Percentiles rank a stretch among this genome's conserved stretches.
phyloP scores from a whole-genome alignment of 2,797 vertebrate species.

The Enteromius treurensis region DNA sequence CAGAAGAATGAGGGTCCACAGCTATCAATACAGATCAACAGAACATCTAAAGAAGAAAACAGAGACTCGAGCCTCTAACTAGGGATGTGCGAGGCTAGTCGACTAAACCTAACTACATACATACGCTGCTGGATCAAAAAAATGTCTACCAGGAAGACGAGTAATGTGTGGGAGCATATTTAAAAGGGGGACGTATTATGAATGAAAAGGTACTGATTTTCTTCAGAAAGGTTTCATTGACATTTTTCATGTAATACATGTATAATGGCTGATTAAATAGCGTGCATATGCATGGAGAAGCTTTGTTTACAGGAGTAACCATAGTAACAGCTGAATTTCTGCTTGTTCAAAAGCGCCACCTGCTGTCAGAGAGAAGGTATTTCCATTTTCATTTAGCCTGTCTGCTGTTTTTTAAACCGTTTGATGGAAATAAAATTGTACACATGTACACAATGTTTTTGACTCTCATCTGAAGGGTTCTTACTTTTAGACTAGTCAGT shows the following conservation, averaged over 20 bases:
- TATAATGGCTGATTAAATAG: not conserved
- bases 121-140: not conserved
- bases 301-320: not conserved
- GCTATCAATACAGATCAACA: not conserved
- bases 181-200: not conserved
- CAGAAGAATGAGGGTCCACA: not conserved
- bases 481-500: not conserved
- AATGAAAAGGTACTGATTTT: not conserved
- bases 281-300: not conserved
- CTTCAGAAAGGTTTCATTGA: not conserved
- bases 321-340: not conserved
- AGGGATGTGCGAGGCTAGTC: not conserved
- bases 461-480: not conserved
- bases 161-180: not conserved
- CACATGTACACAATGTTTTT: not conserved
- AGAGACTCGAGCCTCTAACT: not conserved
- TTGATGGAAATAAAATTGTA: too few relatives aligned
- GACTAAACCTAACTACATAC: not conserved
- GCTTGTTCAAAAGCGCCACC: not conserved
- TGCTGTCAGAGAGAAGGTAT: not conserved
- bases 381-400: not conserved
- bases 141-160: not conserved
- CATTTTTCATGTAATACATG: not conserved
- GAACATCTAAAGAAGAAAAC: not conserved
- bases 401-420: not conserved